Base-by-base conservation (phyloP, 2,113 vertebrate genomes). In the Noturus placidus region DNA sequence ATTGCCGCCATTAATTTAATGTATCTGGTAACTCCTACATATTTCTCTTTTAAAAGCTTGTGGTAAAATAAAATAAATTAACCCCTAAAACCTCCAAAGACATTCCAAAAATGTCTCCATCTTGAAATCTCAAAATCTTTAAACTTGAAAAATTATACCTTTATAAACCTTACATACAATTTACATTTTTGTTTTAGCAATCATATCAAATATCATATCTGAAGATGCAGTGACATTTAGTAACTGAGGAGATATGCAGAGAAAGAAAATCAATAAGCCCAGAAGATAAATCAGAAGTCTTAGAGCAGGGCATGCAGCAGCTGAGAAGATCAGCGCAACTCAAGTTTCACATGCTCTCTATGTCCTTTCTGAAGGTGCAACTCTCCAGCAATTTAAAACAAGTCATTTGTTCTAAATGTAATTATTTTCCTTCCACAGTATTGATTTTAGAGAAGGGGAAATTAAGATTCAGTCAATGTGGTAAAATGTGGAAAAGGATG, bases 291-390 rank as follows among this genome's bases (percentile, higher is more conserved):
- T 77, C 33, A 63, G 82, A 11, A 91, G 89, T 89, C 94, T 93
- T 95, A 94, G 94, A 94, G 30, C 42, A 87, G 90, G 90, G 89
- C 95, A 94, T 95, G 95, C 94, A 93, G 33, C 69, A 87, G 90
- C 90, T 56, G 50, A 79, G 35, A 74, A 5, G 35, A 74, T 42
- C 30, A 74, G 20, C 25, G 9, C 20, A 42, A 42, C 0, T 22
- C 1, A 72, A 42, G 19, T 65, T 27, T 65, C 61, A 13, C 61
- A 22, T 22, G 27, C 27, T 65, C 2, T 65, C 2, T 74, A 22
- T 42, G 35, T 38, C 33, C 33, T 38, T 77, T 27, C 42, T 27
- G 42, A n/a, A 42, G 10, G 2, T 5, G 38, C 35, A 46, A 46
- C 38, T 76, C 38, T 52, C 11, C 22, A 76, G 42, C 10, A 46